Evolutionary conservation across 1,140 invertebrate species (phyloP), one percentile per base, ranked within the genome.

Genomic region (Geopemphigus sp.): DNA sequence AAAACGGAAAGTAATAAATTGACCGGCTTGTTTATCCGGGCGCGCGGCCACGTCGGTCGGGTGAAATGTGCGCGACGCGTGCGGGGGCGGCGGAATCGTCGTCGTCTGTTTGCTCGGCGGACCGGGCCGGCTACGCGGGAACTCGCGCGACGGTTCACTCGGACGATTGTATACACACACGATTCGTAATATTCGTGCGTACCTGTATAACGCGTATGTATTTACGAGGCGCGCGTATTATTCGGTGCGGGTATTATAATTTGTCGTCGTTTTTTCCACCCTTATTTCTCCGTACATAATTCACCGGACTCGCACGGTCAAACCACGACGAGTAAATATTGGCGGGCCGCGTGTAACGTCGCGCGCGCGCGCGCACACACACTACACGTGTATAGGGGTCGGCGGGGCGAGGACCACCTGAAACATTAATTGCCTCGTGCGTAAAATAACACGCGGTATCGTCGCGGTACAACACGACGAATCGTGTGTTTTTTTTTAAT

Each of bases 1-100:
- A n/a, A n/a, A n/a, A n/a, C n/a, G n/a, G n/a, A n/a, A n/a, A n/a
- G n/a, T n/a, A 39, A 39, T 4, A 39, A 74, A 74, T 50, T 50
- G 24, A 53, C 54, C 70, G 53, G 54, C 59, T 76, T 76, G 29
- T 76, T 74, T 76, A 26, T 76, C 54, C 53, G 29, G 29, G 45
- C 39, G 39, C n/a, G n/a, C 64, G 64, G n/a, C 39, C n/a, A 29
- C 29, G 19, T 22, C 12, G n/a, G 17, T n/a, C 63, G 32, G 3
- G 50, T 1, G 15, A 3, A 19, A 54, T 10, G 29, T 26, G 29
- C 29, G 8, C 8, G 32, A 12, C 32, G n/a, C n/a, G 63, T 66
- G 39, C 39, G 39, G 64, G 39, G n/a, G n/a, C n/a, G 63, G 32
- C n/a, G 32, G 32, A 8, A 39, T 39, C 4, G 32, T 22, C 5